Conservation (phyloP, 2,888 invertebrate species). For the Aporophyla lueneburgensis region DNA sequence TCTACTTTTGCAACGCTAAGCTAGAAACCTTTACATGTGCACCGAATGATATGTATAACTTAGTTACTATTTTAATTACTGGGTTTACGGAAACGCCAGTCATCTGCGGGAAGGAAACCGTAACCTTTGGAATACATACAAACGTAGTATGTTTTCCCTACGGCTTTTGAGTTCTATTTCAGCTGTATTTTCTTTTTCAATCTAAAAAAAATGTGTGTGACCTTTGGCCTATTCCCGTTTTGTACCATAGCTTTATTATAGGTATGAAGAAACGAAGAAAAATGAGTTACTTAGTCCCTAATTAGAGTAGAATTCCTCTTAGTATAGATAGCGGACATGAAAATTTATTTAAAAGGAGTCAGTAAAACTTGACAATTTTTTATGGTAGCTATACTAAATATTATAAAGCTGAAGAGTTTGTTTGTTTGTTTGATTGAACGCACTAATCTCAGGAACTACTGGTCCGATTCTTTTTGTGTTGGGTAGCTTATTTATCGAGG, state of each 20-base stretch:
- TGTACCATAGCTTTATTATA: neutral
- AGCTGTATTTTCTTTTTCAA: neutral
- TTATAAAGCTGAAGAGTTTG: no score
- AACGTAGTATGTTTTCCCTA: neutral
- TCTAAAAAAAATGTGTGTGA: no score
- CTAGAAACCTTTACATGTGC: neutral
- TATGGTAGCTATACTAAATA: neutral
- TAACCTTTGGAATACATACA: conserved; percentile 29
- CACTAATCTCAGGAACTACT: no score
- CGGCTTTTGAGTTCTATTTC: conserved; percentile 9
- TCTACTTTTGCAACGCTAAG: neutral
- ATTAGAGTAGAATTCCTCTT: neutral
- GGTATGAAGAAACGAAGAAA: no score
- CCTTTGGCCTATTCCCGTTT: neutral
- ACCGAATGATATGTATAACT: no score
- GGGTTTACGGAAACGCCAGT: conserved; percentile 31
- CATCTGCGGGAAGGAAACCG: neutral
- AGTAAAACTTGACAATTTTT: no score
- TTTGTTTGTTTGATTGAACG: no score
- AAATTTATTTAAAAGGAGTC: neutral
- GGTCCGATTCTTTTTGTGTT: no score
- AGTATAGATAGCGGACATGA: neutral
- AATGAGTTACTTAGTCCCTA: neutral
- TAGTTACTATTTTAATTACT: conserved; percentile 33
- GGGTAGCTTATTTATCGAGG: no score